phyloP scores from a whole-genome alignment of 2,888 invertebrate genomes.

The Eupithecia centaureata region DNA sequence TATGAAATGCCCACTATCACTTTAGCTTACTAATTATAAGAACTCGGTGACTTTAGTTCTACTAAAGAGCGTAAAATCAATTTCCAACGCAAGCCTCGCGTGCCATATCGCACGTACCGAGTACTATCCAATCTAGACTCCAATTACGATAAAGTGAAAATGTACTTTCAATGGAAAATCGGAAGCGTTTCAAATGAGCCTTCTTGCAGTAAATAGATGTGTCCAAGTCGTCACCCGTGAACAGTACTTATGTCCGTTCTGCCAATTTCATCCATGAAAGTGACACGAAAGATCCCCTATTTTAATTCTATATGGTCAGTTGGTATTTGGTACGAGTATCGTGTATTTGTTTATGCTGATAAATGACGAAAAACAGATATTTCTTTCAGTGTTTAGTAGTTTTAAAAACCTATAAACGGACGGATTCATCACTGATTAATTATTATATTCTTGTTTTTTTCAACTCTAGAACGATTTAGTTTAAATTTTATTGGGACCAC shows the following conservation, averaged over 20 bases:
- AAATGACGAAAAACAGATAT: no score
- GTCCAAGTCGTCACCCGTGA: constrained; percentile 31
- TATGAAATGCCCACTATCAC: no score
- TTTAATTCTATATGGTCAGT: constrained; percentile 8
- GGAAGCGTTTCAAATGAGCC: constrained; percentile 57
- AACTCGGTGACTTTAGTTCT: background rate
- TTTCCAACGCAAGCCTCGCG: constrained; percentile 18
- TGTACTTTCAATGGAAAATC: constrained; percentile 69
- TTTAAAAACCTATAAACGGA: no score
- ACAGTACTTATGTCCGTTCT: constrained; percentile 30
- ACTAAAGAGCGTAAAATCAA: constrained; percentile 16
- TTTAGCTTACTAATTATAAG: no score
- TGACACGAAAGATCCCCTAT: constrained; percentile 8
- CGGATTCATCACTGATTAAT: no score
- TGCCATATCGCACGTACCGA: constrained; percentile 24
- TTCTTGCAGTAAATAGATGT: constrained; percentile 53
- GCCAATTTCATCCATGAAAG: constrained; percentile 30
- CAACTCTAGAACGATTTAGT: no score
- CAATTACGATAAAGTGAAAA: constrained; percentile 61
- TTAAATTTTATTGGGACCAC: no score
- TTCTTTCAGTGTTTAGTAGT: no score
- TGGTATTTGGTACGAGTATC: constrained; percentile 9
- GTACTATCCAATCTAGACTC: constrained; percentile 21
- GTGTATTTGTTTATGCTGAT: no score
- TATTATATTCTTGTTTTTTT: no score